phyloP scores from a whole-genome alignment of 2,113 vertebrate genomes.

The Gorsachius goisagi region DNA sequence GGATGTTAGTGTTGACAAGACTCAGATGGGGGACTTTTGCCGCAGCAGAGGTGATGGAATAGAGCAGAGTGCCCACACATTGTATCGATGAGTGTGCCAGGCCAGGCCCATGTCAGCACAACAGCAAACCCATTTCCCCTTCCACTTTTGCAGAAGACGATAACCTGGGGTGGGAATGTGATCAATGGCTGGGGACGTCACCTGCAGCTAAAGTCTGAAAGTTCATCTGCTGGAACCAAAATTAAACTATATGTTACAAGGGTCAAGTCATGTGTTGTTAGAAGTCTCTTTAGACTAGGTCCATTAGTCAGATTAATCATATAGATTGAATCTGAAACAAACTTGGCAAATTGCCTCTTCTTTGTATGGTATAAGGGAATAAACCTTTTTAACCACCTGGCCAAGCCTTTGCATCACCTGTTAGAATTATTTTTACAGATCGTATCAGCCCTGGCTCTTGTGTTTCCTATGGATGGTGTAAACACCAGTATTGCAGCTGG shows the following conservation, averaged over 20 bases:
- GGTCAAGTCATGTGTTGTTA: rapidly evolving
- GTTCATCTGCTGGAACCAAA: background rate
- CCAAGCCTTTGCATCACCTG: background rate
- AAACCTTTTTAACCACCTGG: background rate
- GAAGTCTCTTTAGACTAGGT: background rate
- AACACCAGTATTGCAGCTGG: background rate
- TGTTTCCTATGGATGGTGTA: background rate
- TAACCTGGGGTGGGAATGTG: background rate
- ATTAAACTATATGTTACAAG: rapidly evolving
- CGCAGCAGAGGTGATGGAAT: background rate
- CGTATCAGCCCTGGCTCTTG: background rate
- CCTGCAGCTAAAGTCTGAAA: background rate
- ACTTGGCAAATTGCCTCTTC: background rate
- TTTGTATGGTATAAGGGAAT: background rate
- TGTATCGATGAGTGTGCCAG: background rate
- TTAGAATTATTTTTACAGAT: background rate
- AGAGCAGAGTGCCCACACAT: background rate
- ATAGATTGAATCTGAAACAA: background rate
- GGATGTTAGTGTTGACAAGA: background rate
- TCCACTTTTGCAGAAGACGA: background rate
- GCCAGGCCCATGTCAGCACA: background rate
- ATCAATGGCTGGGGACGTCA: rapidly evolving
- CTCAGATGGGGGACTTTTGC: background rate
- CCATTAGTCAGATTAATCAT: background rate
- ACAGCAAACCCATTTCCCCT: background rate